phyloP scores from a whole-genome alignment of 2,797 vertebrate species.

The Enteromius treurensis region DNA sequence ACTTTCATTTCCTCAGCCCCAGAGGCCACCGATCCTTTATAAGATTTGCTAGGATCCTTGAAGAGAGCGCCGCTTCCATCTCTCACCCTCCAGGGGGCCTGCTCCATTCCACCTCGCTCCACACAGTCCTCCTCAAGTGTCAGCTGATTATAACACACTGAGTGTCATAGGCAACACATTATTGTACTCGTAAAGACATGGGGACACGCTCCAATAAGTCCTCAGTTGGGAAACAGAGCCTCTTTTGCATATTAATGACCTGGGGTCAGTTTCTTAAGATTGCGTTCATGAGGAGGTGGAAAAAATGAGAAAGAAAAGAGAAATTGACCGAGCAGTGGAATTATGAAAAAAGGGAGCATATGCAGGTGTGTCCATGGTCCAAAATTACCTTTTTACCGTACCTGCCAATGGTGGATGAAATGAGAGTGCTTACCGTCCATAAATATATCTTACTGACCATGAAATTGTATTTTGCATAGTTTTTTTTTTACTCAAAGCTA shows the following conservation, averaged over 20 bases:
- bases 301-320: conserved; percentile 63
- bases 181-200: conserved; percentile 62
- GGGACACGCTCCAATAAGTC: conserved; percentile 74
- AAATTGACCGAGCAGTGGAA: conserved; percentile 34
- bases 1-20: conserved; percentile 48
- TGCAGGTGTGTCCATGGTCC: conserved; percentile 1
- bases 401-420: neutral
- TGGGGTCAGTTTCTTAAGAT: conserved; percentile 60
- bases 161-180: conserved; percentile 71
- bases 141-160: conserved; percentile 69
- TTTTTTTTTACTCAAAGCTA: neutral
- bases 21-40: conserved; percentile 31
- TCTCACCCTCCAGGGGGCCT: conserved; percentile 59
- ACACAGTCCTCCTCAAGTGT: conserved; percentile 50
- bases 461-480: neutral
- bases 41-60: conserved; percentile 38
- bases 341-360: neutral
- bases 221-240: conserved; percentile 62
- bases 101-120: conserved; percentile 48
- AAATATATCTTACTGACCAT: conserved; percentile 8
- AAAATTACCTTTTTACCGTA: conserved; percentile 18
- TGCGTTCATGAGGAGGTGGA: conserved; percentile 54
- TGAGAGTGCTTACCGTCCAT: neutral
- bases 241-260: conserved; percentile 68
- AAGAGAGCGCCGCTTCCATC: conserved; percentile 32